These are phyloP conservation scores for Globodera ellingtonae DNA, from an alignment of 1,140 invertebrate species.

Conservation along the genomic window DNA sequence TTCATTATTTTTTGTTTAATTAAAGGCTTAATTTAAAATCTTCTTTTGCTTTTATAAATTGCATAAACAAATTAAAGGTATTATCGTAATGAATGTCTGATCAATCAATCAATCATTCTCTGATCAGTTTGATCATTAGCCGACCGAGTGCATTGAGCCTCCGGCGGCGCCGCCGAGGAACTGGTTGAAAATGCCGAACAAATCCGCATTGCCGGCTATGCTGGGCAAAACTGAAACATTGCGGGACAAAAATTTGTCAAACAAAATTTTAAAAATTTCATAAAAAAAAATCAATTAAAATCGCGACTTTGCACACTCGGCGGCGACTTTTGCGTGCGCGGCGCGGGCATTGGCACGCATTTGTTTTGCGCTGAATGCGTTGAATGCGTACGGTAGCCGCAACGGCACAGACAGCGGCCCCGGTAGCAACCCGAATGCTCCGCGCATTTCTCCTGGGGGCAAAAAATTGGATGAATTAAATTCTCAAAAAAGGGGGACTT, in stretches of 20 bases:
- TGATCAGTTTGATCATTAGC: neutral
- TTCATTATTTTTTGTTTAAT: too few species aligned
- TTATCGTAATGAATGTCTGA: too few species aligned
- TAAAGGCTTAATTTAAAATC: too few species aligned
- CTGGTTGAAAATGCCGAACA: slow-evolving; percentile 7
- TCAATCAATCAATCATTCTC: too few species aligned
- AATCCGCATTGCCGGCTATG: neutral
- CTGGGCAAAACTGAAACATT: neutral
- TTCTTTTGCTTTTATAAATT: too few species aligned
- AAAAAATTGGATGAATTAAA: too few species aligned
- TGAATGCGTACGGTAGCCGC: slow-evolving; percentile 53
- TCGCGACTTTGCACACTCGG: slow-evolving; percentile 4
- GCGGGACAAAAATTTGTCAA: too few species aligned
- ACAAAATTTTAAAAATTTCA: too few species aligned
- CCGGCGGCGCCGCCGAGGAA: slow-evolving; percentile 11
- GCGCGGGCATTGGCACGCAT: slow-evolving; percentile 51
- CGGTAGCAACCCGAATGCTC: slow-evolving; percentile 62
- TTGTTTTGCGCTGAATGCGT: slow-evolving; percentile 47
- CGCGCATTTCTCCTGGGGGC: slow-evolving; percentile 57
- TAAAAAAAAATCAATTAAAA: too few species aligned
- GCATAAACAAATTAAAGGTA: too few species aligned
- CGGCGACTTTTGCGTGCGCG: slow-evolving; percentile 48
- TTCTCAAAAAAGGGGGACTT: neutral
- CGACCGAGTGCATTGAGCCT: neutral
- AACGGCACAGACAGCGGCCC: slow-evolving; percentile 60